Base-by-base conservation (phyloP, 2,113 vertebrate genomes). In the Lagopus muta region DNA sequence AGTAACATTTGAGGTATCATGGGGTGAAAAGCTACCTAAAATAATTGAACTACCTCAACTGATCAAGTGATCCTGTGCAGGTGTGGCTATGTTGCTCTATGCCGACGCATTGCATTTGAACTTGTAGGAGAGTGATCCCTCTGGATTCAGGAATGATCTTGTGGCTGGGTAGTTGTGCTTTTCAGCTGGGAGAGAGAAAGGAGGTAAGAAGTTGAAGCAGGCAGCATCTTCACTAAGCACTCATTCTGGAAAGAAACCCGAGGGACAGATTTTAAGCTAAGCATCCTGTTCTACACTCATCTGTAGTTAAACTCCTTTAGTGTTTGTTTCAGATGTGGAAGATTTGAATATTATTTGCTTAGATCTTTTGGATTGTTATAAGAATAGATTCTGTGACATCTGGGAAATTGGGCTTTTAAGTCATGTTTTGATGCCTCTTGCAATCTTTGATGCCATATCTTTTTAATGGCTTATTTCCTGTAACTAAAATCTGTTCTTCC, bases 361-460 rank as follows among this genome's bases (percentile, higher is more conserved):
- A 32, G 32, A 5, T 47, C 20, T 65, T 80, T 50, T 66, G 40
- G 24, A 32, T 83, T 86, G 82, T 45, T 14, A 76, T 28, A 81
- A 20, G 69, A 61, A 54, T 55, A 71, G 24, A 72, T 67, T 13
- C 19, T 16, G 10, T 65, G 47, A 34, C 2, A 4, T 34, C 16
- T 89, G 54, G 38, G 79, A 87, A 87, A 84, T 8, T 8, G 12
- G 64, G 16, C 18, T 88, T 2, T 34, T 84, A 28, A 16, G 4
- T 38, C 10, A 18, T 0, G 0, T 14, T 48, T 34, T 4, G 2
- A 36, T 60, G 18, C 20, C 88, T 67, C 64, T 79, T 47, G 27
- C 25, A 52, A 5, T 19, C 6, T 77, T 10, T 30, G 14, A 69
- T 90, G 32, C 28, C 0, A 0, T 55, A 22, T 25, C 10, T 77